These are phyloP conservation scores for Scrobipalpa costella DNA, from an alignment of 2,888 invertebrate genomes.

Conservation along the genomic window DNA sequence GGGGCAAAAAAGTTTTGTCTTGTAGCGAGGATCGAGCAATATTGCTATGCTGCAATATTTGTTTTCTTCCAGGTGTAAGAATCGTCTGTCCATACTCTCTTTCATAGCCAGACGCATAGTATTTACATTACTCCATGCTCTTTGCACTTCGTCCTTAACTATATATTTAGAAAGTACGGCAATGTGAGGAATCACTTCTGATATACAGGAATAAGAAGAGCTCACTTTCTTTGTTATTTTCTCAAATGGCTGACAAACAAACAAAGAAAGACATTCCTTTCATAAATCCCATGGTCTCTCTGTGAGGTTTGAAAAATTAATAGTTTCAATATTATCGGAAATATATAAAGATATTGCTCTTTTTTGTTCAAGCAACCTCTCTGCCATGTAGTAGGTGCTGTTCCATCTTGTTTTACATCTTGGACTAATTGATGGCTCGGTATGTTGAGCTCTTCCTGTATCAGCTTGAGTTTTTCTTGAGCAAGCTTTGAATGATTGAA, in stretches of 20 bases:
- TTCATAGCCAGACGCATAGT: too few relatives aligned
- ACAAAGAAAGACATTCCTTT: too few relatives aligned
- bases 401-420: conserved; percentile 39
- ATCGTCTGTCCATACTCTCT: neutral
- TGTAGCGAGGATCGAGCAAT: neutral
- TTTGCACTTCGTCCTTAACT: too few relatives aligned
- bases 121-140: too few relatives aligned
- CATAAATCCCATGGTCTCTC: conserved; percentile 6
- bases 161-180: too few relatives aligned
- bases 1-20: neutral
- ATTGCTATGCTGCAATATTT: neutral
- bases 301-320: neutral
- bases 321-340: conserved; percentile 26
- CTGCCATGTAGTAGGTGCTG: conserved; percentile 37
- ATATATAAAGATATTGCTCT: conserved; percentile 37
- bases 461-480: conserved; percentile 34
- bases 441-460: conserved; percentile 42
- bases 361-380: conserved; percentile 39
- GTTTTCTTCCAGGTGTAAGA: neutral
- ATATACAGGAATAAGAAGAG: too few relatives aligned
- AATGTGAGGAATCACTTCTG: too few relatives aligned
- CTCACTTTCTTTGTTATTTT: too few relatives aligned
- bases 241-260: too few relatives aligned
- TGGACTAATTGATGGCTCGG: conserved; percentile 41
- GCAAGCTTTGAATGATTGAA: conserved; percentile 42